Base-by-base conservation (phyloP, 2,888 invertebrate genomes). In the Eupithecia vulgata region DNA sequence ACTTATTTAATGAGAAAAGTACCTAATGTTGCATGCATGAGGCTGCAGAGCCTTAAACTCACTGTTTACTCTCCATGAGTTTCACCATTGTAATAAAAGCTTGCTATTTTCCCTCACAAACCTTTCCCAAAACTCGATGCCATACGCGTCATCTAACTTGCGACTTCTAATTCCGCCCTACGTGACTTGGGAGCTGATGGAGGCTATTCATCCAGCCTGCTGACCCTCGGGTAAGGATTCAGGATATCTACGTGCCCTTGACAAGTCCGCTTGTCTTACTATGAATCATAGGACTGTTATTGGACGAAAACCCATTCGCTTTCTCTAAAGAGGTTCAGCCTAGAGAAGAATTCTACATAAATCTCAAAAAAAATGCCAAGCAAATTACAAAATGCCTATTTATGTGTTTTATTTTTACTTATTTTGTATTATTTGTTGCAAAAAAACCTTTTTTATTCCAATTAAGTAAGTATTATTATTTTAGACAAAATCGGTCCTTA, bases 101-200 rank as follows among this genome's bases (percentile, higher is more conserved):
- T 13, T n/a, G 21, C n/a, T 12, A n/a, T 21, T 65, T 62, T 71
- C 67, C 70, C 66, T 67, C 52, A 48, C 52, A 67, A 61, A 62
- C 67, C 69, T 57, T 57, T 70, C 21, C 37, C 65, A 30, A 52
- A 68, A 66, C 62, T 70, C 64, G 59, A 62, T 30, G 62, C 67
- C 66, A 52, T 64, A 42, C 64, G 57, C 73, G 73, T 70, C 74
- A 71, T 71, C 70, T 65, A 74, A 74, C 74, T 74, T 74, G 74
- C 65, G 68, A 74, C 70, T 68, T 59, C 57, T 68, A 68, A 68
- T 68, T 68, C 37, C 59, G 40, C 57, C 42, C 30, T 40, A 86
- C 87, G 86, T 88, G 85, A 80, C 78, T 79, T 71, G 84, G 67
- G 78, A 79, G 76, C 79, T 80, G 84, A 84, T 84, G 80, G 81